A percentile compares a stretch with the other conserved stretches of the same genome.
phyloP scores from a whole-genome alignment of 2,888 invertebrate genomes.

The Monochamus alternatus region DNA sequence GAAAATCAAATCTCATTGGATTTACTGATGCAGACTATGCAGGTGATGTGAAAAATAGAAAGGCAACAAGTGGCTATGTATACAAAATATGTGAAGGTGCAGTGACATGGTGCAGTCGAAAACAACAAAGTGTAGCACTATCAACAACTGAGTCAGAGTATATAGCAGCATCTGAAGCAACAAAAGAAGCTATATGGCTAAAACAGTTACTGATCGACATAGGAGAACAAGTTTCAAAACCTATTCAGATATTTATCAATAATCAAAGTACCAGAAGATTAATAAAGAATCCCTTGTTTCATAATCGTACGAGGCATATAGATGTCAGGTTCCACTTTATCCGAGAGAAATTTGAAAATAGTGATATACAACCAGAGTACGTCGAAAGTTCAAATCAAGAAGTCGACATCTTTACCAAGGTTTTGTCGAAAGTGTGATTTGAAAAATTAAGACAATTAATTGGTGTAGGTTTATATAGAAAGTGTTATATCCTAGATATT shows the following conservation, averaged over 20 bases:
- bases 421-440: slow-evolving; percentile 22
- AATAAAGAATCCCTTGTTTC: slow-evolving; percentile 31
- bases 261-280: slow-evolving; percentile 36
- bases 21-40: slow-evolving; percentile 42
- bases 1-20: slow-evolving; percentile 9
- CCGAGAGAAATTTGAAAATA: slow-evolving; percentile 23
- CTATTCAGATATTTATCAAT: slow-evolving; percentile 19
- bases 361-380: slow-evolving; percentile 32
- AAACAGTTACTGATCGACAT: slow-evolving; percentile 33
- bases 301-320: slow-evolving; percentile 34
- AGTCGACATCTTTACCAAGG: slow-evolving; percentile 40
- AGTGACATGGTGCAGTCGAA: slow-evolving; percentile 58
- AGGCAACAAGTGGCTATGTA: slow-evolving; percentile 56
- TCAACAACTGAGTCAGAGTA: slow-evolving; percentile 62
- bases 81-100: slow-evolving; percentile 54
- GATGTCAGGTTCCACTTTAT: slow-evolving; percentile 34
- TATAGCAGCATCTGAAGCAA: slow-evolving; percentile 56
- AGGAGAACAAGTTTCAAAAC: neutral
- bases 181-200: slow-evolving; percentile 55
- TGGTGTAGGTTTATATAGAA: neutral
- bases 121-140: slow-evolving; percentile 55
- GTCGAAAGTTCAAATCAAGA: slow-evolving; percentile 25
- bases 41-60: slow-evolving; percentile 44
- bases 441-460: slow-evolving; percentile 17
- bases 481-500: neutral